Evolutionary conservation across 2,113 vertebrate genomes (phyloP).

Genomic region (Setophaga coronata): DNA sequence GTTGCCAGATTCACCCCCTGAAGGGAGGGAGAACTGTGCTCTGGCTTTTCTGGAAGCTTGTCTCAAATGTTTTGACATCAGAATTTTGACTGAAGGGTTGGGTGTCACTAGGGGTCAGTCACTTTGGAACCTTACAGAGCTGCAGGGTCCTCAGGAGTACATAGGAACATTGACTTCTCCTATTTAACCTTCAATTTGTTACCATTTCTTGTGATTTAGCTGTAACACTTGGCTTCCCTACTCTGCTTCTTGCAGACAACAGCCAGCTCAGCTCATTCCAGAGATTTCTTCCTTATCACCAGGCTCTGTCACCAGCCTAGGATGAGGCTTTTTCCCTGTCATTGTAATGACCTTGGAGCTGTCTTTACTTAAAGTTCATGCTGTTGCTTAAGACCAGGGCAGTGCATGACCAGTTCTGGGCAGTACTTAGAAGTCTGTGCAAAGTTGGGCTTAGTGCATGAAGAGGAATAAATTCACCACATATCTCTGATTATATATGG

Average conservation of each 20-base stretch:
- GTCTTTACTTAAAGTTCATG: background rate
- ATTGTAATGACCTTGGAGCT: background rate
- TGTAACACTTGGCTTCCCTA: background rate
- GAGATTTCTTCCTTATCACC: constrained; percentile 41
- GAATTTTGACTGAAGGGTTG: background rate
- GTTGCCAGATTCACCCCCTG: background rate
- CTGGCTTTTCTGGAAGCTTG: background rate
- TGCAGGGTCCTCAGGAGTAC: background rate
- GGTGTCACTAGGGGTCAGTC: background rate
- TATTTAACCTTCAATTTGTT: background rate
- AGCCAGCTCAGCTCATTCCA: constrained; percentile 30
- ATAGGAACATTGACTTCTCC: background rate
- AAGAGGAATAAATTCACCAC: background rate
- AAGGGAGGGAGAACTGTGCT: background rate
- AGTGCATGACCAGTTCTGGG: background rate
- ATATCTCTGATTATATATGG: background rate
- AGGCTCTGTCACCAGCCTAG: background rate
- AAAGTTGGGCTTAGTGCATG: background rate
- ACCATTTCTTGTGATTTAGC: background rate
- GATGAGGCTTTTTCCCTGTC: background rate
- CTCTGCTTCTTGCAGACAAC: background rate
- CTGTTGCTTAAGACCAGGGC: background rate
- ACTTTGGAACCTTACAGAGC: background rate
- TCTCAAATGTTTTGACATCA: background rate
- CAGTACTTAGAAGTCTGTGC: background rate